Evolutionary conservation across 2,888 invertebrate species (phyloP).

Genomic region (Caenorhabditis panamensis): DNA sequence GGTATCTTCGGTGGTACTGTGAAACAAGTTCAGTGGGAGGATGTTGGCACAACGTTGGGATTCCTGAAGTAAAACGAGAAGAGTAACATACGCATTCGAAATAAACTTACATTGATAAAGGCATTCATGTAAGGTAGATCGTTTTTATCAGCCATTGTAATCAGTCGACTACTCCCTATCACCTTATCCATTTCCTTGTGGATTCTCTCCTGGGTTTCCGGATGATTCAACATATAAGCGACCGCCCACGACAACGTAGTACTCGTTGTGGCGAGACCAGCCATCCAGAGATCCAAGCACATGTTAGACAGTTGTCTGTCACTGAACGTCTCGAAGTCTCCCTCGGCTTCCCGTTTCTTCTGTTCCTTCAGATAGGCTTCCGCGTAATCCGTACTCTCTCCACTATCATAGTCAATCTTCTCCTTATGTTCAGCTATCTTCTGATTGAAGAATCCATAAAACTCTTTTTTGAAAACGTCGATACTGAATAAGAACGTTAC

Average conservation of each 20-base stretch:
- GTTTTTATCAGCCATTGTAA: conserved; percentile 67
- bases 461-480: background rate
- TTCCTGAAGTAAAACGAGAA: no score
- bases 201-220: conserved; percentile 61
- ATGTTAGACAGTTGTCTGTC: conserved; percentile 40
- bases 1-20: conserved; percentile 45
- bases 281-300: conserved; percentile 56
- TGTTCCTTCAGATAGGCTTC: conserved; percentile 64
- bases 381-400: conserved; percentile 43
- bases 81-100: no score
- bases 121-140: conserved; percentile 65
- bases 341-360: conserved; percentile 45
- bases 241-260: conserved; percentile 47
- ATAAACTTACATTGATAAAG: conserved; percentile 66
- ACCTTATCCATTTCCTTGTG: conserved; percentile 67
- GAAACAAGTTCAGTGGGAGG: conserved; percentile 53
- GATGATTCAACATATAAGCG: conserved; percentile 43
- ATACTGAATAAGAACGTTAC: no score
- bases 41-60: conserved; percentile 58
- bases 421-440: conserved; percentile 56
- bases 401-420: conserved; percentile 53
- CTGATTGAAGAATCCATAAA: conserved; percentile 43
- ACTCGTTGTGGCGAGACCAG: conserved; percentile 43
- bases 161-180: conserved; percentile 61
- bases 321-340: conserved; percentile 30